phyloP scores from a whole-genome alignment of 2,888 invertebrate species.

The Dynastes hyllus region DNA sequence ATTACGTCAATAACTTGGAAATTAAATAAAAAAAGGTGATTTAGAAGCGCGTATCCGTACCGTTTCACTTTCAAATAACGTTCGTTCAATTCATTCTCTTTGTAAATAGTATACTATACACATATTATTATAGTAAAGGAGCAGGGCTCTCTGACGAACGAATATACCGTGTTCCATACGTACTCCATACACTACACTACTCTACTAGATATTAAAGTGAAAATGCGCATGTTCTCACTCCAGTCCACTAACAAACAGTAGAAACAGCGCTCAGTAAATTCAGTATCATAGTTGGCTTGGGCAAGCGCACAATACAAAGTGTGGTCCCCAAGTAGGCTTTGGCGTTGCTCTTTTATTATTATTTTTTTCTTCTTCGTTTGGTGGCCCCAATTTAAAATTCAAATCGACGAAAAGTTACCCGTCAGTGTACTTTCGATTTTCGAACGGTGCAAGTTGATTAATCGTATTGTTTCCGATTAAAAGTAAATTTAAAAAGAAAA shows the following conservation, averaged over 20 bases:
- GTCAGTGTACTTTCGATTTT: conserved; percentile 49
- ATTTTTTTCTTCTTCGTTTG: background rate
- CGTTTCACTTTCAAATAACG: conserved; percentile 71
- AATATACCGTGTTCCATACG: background rate
- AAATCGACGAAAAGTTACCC: conserved; percentile 42
- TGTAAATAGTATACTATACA: no score
- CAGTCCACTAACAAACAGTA: conserved; percentile 66
- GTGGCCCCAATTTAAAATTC: conserved; percentile 52
- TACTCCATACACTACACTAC: background rate
- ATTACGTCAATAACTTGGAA: no score
- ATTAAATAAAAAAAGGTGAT: no score
- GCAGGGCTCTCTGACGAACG: no score
- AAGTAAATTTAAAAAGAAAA: no score
- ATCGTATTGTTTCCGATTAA: background rate
- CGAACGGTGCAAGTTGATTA: conserved; percentile 12
- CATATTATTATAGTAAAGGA: no score
- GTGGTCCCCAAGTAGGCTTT: conserved; percentile 69
- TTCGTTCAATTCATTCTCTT: background rate
- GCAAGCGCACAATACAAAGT: conserved; percentile 69
- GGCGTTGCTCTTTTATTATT: conserved; percentile 28
- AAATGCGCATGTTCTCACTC: conserved; percentile 66
- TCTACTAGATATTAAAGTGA: conserved; percentile 45
- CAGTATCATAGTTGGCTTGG: conserved; percentile 70
- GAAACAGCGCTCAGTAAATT: conserved; percentile 66
- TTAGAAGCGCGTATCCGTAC: conserved; percentile 40